A percentile compares a stretch with the other conserved stretches of the same genome.
Conservation (phyloP, 2,797 vertebrate species). For the Schizothorax lantsangensis region DNA sequence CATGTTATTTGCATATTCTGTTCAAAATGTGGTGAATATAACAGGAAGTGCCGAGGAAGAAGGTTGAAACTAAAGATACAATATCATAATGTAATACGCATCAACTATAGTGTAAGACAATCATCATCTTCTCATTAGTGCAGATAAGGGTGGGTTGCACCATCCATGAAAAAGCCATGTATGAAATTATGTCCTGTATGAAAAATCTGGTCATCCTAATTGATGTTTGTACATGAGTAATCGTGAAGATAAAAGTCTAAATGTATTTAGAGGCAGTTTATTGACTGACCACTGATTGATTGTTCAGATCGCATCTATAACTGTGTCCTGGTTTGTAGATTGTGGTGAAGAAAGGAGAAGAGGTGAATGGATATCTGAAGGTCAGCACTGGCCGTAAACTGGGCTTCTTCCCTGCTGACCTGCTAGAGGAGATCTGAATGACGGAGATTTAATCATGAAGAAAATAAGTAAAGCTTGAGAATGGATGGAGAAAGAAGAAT, state of each 20-base stretch:
- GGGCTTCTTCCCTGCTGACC: conserved; percentile 89
- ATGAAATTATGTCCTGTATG: neutral
- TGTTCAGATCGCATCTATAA: neutral
- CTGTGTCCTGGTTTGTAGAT: conserved; percentile 78
- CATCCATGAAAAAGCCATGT: neutral
- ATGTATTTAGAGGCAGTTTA: neutral
- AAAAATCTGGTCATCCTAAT: neutral
- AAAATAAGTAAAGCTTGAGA: neutral
- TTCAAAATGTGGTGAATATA: neutral
- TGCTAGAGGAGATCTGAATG: conserved; percentile 90
- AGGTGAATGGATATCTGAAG: conserved; percentile 90
- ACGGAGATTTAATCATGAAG: neutral
- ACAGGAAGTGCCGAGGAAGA: neutral
- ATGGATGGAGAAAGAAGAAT: neutral
- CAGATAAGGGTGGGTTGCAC: neutral
- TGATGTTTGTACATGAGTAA: neutral
- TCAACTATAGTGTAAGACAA: neutral
- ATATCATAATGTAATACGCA: neutral
- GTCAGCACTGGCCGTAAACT: conserved; percentile 93
- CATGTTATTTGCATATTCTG: neutral
- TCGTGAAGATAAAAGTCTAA: rapidly evolving
- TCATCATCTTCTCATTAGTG: neutral
- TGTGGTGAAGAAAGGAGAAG: conserved; percentile 93
- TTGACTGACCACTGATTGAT: neutral
- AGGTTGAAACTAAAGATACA: neutral